phyloP scores from a whole-genome alignment of 2,113 vertebrate genomes.

The Urocitellus parryii region DNA sequence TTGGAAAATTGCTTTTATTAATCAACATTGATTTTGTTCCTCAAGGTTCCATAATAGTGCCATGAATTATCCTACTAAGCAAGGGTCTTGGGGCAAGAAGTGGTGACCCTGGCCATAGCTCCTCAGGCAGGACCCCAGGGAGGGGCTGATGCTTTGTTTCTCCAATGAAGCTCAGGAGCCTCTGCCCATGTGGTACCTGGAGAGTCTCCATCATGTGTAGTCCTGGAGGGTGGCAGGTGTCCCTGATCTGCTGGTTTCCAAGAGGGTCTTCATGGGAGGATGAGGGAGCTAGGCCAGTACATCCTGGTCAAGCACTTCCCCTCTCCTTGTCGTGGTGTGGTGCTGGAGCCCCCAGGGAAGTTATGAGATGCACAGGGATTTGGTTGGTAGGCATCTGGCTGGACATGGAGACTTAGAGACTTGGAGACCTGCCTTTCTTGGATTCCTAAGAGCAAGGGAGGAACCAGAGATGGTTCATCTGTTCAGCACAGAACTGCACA shows the following conservation, averaged over 20 bases:
- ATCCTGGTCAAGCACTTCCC: background rate
- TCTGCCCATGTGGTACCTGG: background rate
- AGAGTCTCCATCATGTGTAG: background rate
- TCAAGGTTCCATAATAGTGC: constrained; percentile 63
- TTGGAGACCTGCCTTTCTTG: background rate
- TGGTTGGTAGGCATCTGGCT: background rate
- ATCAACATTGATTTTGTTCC: constrained; percentile 78
- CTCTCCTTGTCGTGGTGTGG: background rate
- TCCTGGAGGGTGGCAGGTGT: background rate
- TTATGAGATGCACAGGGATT: background rate
- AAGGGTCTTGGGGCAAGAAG: constrained; percentile 7
- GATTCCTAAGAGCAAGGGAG: background rate
- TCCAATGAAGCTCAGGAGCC: constrained; percentile 37
- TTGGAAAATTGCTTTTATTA: constrained; percentile 84
- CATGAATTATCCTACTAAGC: constrained; percentile 72
- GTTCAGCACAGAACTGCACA: background rate
- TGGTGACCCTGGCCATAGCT: constrained; percentile 62
- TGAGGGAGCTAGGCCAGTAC: background rate
- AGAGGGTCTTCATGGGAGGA: background rate
- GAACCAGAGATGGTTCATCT: background rate
- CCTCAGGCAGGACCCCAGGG: background rate
- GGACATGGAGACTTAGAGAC: background rate
- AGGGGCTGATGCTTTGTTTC: constrained; percentile 46
- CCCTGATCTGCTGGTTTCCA: background rate
- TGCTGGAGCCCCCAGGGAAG: background rate